phyloP scores from a whole-genome alignment of 2,888 invertebrate species.

The Crioceris asparagi region DNA sequence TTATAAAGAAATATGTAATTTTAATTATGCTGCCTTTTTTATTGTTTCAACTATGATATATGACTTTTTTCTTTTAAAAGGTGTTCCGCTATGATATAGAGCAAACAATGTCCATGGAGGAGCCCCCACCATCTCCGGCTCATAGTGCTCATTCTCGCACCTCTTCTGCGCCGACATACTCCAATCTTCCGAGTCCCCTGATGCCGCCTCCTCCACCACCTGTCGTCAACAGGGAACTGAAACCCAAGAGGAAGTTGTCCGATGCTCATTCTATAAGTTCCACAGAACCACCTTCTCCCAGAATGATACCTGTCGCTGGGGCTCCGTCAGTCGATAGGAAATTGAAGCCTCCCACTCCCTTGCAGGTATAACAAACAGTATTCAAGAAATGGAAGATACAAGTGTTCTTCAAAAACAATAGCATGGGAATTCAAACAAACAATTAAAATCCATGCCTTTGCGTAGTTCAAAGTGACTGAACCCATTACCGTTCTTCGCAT shows the following conservation, averaged over 20 bases:
- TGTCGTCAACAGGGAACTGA: constrained; percentile 67
- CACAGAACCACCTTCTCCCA: constrained; percentile 35
- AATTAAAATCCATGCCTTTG: too few species aligned
- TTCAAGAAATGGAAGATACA: too few species aligned
- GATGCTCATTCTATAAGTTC: constrained; percentile 38
- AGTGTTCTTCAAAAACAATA: too few species aligned
- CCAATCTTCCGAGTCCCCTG: constrained; percentile 47
- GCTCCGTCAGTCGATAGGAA: constrained; percentile 54
- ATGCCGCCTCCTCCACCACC: constrained; percentile 44
- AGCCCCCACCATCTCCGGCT: constrained; percentile 40
- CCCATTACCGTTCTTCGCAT: too few species aligned
- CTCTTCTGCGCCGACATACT: constrained; percentile 44
- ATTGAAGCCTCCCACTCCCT: constrained; percentile 45
- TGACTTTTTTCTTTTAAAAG: constrained; percentile 18
- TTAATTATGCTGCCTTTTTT: background rate
- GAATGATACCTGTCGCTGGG: constrained; percentile 11
- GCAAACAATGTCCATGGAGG: constrained; percentile 20
- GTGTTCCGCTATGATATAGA: constrained; percentile 33
- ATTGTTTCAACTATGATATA: background rate
- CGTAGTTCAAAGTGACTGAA: too few species aligned
- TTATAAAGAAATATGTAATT: too few species aligned
- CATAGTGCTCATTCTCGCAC: constrained; percentile 35
- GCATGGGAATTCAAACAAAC: too few species aligned
- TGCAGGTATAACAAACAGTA: too few species aligned
- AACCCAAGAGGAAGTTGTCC: constrained; percentile 53